Evolutionary conservation across 2,797 vertebrate genomes (phyloP).

Genomic region (Phalloptychus januarius): DNA sequence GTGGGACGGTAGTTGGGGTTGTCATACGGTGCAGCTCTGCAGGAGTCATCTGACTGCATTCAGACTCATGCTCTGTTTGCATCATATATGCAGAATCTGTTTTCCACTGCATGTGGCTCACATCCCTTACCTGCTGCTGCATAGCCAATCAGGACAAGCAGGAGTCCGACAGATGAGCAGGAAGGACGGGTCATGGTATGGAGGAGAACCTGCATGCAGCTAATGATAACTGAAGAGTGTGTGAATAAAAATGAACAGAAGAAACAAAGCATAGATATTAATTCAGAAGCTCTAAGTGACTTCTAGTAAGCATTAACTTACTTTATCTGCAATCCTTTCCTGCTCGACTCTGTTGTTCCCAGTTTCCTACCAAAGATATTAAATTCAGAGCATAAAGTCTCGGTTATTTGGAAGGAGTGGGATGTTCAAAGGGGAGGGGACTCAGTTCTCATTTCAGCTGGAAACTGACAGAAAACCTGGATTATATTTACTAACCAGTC

Average conservation of each 20-base stretch:
- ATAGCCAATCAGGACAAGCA: conserved; percentile 76
- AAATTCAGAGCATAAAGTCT: conserved; percentile 65
- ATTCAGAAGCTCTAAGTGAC: no score
- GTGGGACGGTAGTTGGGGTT: conserved; percentile 56
- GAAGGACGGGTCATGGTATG: conserved; percentile 58
- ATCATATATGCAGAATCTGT: conserved; percentile 15
- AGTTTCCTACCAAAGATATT: conserved; percentile 77
- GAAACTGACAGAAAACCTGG: conserved; percentile 8
- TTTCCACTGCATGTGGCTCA: background rate
- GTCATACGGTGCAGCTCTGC: conserved; percentile 73
- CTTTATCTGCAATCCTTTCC: conserved; percentile 35
- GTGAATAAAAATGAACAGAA: background rate
- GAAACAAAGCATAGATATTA: background rate
- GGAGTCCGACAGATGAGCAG: conserved; percentile 46
- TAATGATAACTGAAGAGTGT: conserved; percentile 2
- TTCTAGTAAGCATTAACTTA: background rate
- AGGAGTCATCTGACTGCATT: conserved; percentile 55
- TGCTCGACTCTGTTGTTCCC: conserved; percentile 52
- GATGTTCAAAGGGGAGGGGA: conserved; percentile 57
- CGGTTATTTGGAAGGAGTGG: conserved; percentile 60
- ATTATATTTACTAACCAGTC: background rate
- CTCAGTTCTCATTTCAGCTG: conserved; percentile 41
- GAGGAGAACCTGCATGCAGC: no score
- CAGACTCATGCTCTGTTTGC: conserved; percentile 13
- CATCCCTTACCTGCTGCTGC: conserved; percentile 75